Evolutionary conservation across 2,888 invertebrate species (phyloP), one percentile per base, ranked within the genome.

Genomic region (Ceriagrion tenellum): DNA sequence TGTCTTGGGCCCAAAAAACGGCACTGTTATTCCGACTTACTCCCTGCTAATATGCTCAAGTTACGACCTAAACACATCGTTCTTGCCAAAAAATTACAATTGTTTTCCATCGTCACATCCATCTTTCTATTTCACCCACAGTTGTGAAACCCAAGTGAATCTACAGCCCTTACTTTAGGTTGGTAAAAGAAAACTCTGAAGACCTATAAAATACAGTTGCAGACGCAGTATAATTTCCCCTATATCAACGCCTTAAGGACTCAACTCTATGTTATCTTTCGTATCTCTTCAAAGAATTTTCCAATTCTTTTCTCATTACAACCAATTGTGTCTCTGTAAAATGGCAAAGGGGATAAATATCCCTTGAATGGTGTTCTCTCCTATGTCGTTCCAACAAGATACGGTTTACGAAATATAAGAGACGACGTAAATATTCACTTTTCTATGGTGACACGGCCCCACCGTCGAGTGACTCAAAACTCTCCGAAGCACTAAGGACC

Each of bases 351-450:
- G 47, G 47, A 69, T 26, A 47, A 69, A 69, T n/a, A n/a, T 3
- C 69, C n/a, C 26, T 2, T 69, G 69, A 59, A 59, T 18, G 69
- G 69, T 69, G 26, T 69, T 69, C 23, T n/a, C n/a, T 69, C n/a
- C 69, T 0, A 26, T 6, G 69, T 69, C 12, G 12, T 69, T 69
- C 69, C 69, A 69, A 69, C 69, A 23, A n/a, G 69, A 69, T 69
- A n/a, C n/a, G 69, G 69, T 69, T 16, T 26, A 18, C 81, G 30
- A 35, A 81, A 81, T 35, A 81, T 35, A 81, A 81, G 81, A 35
- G 81, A 81, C 30, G 81, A 35, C 81, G 35, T 81, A 81, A 81
- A 35, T 81, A 81, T 81, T 81, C 81, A 81, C 30, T 13, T 81
- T 35, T n/a, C 35, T 30, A 26, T 13, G 81, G 81, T 4, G 81